phyloP scores from a whole-genome alignment of 2,113 vertebrate genomes.

The Lepisosteus osseus region DNA sequence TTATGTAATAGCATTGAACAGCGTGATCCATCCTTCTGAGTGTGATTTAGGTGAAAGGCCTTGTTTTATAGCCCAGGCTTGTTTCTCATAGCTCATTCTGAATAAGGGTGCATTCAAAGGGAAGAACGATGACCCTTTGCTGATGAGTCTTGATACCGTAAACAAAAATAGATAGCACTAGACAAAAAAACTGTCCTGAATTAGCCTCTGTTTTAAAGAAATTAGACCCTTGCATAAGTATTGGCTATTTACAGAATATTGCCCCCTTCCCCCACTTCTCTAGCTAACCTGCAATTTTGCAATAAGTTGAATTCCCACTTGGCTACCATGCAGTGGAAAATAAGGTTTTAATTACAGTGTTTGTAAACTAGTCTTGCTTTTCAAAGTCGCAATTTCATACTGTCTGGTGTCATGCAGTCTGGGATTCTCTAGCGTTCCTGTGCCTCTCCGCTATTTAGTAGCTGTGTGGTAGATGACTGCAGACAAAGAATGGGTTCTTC shows the following conservation, averaged over 20 bases:
- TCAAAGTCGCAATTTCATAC: too few species aligned
- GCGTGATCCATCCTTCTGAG: neutral
- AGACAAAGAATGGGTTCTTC: too few species aligned
- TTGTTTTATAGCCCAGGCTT: too few species aligned
- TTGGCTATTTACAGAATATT: constrained; percentile 33
- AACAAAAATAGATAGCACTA: neutral
- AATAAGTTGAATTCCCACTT: constrained; percentile 15
- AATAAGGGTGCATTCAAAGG: too few species aligned
- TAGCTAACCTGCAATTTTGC: constrained; percentile 32
- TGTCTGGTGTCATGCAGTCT: neutral
- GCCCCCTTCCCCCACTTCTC: neutral
- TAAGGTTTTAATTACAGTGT: neutral
- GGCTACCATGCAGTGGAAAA: constrained; percentile 19
- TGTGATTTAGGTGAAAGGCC: too few species aligned
- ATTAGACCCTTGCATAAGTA: constrained; percentile 43
- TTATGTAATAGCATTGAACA: too few species aligned
- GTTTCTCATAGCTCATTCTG: too few species aligned
- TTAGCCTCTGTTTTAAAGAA: constrained; percentile 30
- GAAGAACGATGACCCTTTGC: too few species aligned
- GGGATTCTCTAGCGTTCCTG: neutral
- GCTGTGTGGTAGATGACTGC: neutral
- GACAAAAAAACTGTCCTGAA: too few species aligned
- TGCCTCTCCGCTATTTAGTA: too few species aligned
- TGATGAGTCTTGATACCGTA: neutral
- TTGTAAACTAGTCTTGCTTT: neutral